Evolutionary conservation across 2,888 invertebrate species (phyloP), one percentile per base, ranked within the genome.

Genomic region (Drosophila longiperda): DNA sequence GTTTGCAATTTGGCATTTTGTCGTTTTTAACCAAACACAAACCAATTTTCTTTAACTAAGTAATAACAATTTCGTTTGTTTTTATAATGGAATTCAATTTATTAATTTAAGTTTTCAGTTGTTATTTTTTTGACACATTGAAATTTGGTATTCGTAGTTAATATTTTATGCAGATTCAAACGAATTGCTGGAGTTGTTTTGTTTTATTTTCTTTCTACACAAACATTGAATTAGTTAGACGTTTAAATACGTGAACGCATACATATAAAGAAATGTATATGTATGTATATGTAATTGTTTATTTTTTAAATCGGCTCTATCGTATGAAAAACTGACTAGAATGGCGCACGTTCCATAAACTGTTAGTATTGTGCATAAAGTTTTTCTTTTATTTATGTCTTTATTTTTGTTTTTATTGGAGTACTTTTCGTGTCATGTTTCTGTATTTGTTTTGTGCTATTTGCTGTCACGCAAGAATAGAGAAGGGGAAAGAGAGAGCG

Each of bases 101-200:
- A 87, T 89, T 87, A 26, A 64, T 75, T 86, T 55, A 68, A 72
- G 53, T 73, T 76, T 66, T 78, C 75, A 88, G 69, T 54, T 38
- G 23, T 36, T 33, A 70, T 74, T 70, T 64, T 72, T 84, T 87
- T 87, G 87, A 87, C 87, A 87, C 87, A 90, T 90, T 87, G 89
- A 87, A 86, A 88, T 86, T 83, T 75, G 73, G 72, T 85, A 67
- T 68, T 67, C 50, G 49, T 86, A 77, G 58, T 72, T 71, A n/a
- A 36, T 54, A 64, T 75, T 61, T 60, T 32, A 65, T 59, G 55
- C 59, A 59, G 49, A 75, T 78, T 71, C 75, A 34, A 71, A 52
- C 63, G 72, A 70, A 73, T 74, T 73, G 63, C 50, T 38, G 11
- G 49, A 57, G 48, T 68, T 53, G 34, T 33, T 49, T 58, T 61